These are phyloP conservation scores for Tachypleus tridentatus DNA, from an alignment of 1,140 invertebrate species.

Conservation along the genomic window DNA sequence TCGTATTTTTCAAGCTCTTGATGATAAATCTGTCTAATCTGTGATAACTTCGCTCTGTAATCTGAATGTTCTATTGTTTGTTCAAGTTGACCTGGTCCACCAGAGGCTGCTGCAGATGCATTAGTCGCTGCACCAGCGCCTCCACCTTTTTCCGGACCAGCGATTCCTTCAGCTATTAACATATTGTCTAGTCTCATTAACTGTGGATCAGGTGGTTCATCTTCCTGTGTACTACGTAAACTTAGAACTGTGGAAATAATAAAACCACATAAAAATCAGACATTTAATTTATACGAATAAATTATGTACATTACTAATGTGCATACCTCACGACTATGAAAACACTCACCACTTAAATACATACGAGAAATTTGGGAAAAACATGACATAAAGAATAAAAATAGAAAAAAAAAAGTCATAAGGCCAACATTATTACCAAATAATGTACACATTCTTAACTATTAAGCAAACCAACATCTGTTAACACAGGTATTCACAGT, in stretches of 20 bases:
- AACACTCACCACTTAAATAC: too few species aligned
- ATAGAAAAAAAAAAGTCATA: too few species aligned
- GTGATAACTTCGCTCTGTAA: conserved; percentile 93
- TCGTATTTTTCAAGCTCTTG: conserved; percentile 99
- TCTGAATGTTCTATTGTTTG: conserved; percentile 98
- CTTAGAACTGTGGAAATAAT: conserved; percentile 63
- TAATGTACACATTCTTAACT: too few species aligned
- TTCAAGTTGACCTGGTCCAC: conserved; percentile 56
- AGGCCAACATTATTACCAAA: too few species aligned
- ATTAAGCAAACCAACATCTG: too few species aligned
- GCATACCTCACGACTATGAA: too few species aligned
- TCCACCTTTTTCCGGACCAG: conserved; percentile 92
- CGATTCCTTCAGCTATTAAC: conserved; percentile 98
- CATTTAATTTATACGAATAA: too few species aligned
- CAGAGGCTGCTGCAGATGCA: conserved; percentile 69
- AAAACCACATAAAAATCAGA: neutral
- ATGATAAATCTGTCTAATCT: conserved; percentile 98
- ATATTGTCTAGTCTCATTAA: conserved; percentile 99
- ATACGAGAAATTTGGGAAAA: too few species aligned
- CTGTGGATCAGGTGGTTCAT: conserved; percentile 97
- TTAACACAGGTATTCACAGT: too few species aligned
- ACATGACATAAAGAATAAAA: too few species aligned
- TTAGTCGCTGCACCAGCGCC: conserved; percentile 82
- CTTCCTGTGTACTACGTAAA: conserved; percentile 91
- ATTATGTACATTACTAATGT: too few species aligned